phyloP scores from a whole-genome alignment of 2,113 vertebrate genomes.

The Danio rerio region GRCz12tu NC_133184.1:50706001-50706500 shows the following conservation, averaged over 20 bases:
- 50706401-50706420: background rate
- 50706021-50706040: background rate
- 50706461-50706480: background rate
- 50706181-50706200: constrained; percentile 85
- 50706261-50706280: background rate
- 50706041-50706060: background rate
- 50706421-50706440: background rate
- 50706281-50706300: background rate
- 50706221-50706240: constrained; percentile 82
- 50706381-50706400: background rate
- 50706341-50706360: background rate
- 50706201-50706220: constrained; percentile 85
- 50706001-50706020: background rate
- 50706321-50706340: background rate
- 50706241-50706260: background rate
- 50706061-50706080: background rate
- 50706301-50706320: background rate
- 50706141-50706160: constrained; percentile 87
- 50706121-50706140: background rate
- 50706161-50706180: constrained; percentile 85
- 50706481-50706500: background rate
- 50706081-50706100: background rate
- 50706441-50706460: background rate
- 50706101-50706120: background rate
- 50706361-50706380: background rate